phyloP scores from a whole-genome alignment of 2,113 vertebrate species.

The Chionodraco myersi region DNA sequence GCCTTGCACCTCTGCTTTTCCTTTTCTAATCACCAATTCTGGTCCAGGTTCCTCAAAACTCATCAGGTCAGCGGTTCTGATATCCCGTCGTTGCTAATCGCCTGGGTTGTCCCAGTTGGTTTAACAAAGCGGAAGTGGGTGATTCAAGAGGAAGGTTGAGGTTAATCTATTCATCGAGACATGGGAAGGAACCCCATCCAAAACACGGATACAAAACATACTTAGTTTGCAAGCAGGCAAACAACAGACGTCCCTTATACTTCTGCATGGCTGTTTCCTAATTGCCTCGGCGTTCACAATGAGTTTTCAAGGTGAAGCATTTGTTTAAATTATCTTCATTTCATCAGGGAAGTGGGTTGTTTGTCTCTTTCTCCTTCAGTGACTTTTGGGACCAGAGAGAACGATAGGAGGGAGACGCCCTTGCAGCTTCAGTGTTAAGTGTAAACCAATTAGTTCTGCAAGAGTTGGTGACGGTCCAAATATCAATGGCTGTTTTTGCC shows the following conservation, averaged over 20 bases:
- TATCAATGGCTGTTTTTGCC: slow-evolving; percentile 28
- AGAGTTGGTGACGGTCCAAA: slow-evolving; percentile 39
- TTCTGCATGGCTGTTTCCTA: background rate
- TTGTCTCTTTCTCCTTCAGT: slow-evolving; percentile 39
- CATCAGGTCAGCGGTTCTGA: slow-evolving; percentile 25
- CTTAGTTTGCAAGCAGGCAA: background rate
- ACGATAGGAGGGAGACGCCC: background rate
- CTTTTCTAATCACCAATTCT: slow-evolving; percentile 38
- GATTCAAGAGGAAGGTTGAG: slow-evolving; percentile 29
- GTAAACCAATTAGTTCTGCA: slow-evolving; percentile 60
- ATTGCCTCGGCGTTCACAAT: background rate
- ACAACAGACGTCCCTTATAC: background rate
- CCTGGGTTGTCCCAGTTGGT: background rate
- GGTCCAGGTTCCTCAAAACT: slow-evolving; percentile 5
- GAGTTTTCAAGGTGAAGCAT: slow-evolving; percentile 46
- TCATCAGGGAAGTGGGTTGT: slow-evolving; percentile 35
- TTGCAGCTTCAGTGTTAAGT: slow-evolving; percentile 9
- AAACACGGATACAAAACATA: background rate
- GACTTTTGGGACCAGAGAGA: slow-evolving; percentile 32
- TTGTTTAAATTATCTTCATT: slow-evolving; percentile 40
- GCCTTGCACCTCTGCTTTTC: background rate
- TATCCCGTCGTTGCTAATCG: slow-evolving; percentile 1
- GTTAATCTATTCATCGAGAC: slow-evolving; percentile 12
- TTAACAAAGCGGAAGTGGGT: background rate
- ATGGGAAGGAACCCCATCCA: slow-evolving; percentile 13